A percentile compares a stretch with the other conserved stretches of the same genome.
phyloP scores from a whole-genome alignment of 92 coral and sea anemone species.

The Siderastrea siderea region DNA sequence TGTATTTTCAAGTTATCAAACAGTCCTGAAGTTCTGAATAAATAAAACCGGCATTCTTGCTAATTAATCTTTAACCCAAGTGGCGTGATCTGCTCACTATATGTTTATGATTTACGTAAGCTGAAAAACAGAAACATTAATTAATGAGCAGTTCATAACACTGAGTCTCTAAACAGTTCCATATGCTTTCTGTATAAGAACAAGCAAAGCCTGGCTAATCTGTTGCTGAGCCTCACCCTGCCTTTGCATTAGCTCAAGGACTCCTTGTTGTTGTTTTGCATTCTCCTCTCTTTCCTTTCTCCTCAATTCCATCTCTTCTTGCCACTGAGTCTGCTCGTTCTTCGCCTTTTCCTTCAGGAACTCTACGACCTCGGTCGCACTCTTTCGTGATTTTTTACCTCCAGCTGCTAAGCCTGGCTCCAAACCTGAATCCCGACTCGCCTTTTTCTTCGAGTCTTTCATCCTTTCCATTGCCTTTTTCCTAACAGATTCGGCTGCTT shows the following conservation, averaged over 20 bases:
- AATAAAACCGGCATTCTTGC: conserved; percentile 40
- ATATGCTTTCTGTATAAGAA: conserved; percentile 41
- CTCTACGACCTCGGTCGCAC: conserved; percentile 55
- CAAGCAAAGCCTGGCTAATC: conserved; percentile 48
- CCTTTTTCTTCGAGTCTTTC: conserved; percentile 51
- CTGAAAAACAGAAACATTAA: conserved; percentile 23
- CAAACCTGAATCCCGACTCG: conserved; percentile 31
- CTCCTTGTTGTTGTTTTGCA: conserved; percentile 51
- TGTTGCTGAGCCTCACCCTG: conserved; percentile 56
- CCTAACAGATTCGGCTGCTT: conserved; percentile 65
- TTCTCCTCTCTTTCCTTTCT: conserved; percentile 42
- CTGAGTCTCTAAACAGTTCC: conserved; percentile 4
- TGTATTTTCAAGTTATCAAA: conserved; percentile 38
- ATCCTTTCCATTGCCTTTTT: conserved; percentile 72
- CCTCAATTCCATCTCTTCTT: conserved; percentile 57
- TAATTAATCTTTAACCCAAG: conserved; percentile 37
- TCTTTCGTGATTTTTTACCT: conserved; percentile 45
- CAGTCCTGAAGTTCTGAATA: conserved; percentile 49
- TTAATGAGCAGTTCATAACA: no score
- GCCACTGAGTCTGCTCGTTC: conserved; percentile 40
- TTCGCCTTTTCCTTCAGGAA: conserved; percentile 69
- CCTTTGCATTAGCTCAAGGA: conserved; percentile 50
- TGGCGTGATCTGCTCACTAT: conserved; percentile 30
- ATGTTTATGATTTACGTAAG: not conserved
- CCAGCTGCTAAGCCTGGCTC: conserved; percentile 46